Evolutionary conservation across 2,888 invertebrate genomes (phyloP), one percentile per base, ranked within the genome.

Genomic region (Ectropis crepuscularia): DNA sequence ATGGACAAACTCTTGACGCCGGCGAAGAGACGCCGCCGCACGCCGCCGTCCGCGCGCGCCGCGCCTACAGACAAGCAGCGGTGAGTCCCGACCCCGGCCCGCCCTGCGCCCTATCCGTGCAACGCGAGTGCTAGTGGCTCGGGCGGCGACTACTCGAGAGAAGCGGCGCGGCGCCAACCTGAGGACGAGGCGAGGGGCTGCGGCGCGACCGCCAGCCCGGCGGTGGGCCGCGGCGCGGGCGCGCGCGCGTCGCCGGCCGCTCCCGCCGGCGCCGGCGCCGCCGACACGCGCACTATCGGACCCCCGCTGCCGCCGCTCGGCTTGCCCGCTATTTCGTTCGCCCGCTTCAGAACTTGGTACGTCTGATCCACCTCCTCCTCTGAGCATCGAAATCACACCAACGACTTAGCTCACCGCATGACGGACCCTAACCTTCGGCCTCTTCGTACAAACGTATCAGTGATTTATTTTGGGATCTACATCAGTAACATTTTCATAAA

Each of bases 301-400:
- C 89, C 87, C 87, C 86, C 80, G 90, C 87, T 88, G 93, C 89
- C 92, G 93, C 87, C 89, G 81, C 86, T 87, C 81, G 92, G 91
- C 87, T 94, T 95, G 53, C 64, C 64, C 81, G 95, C 94, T 85
- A 97, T 96, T 94, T 98, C 97, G 87, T 97, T 97, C 85, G 98
- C 98, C 90, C 98, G 97, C 94, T 98, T 98, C 94, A 98, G 95
- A 89, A 98, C 97, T 94, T 97, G 97, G 94, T 98, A 98, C 91
- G 97, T 97, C 93, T 96, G 96, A 95, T 98, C 98, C 94, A 97
- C 95, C 94, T 97, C 96, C 89, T 93, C 94, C 93, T 92, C 90
- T 90, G 87, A 89, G 91, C 87, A 91, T 82, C 88, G 88, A 88
- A 85, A 83, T 88, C 89, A 91, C 80, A 82, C 78, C 73, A 73